phyloP scores from a whole-genome alignment of 2,888 invertebrate genomes.

The Amphimallon solstitiale region DNA sequence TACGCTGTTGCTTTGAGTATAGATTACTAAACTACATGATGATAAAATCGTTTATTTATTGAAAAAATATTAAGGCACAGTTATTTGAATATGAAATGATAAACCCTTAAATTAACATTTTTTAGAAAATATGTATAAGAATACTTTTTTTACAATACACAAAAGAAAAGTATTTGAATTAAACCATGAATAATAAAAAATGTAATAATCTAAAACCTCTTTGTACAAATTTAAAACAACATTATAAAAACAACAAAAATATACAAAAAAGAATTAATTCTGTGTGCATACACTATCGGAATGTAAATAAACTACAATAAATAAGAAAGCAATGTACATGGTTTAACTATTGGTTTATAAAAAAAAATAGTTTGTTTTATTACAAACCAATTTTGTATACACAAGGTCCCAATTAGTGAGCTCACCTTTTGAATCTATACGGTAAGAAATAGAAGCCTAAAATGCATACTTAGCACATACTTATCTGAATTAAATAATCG shows the following conservation, averaged over 20 bases:
- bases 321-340: slow-evolving; percentile 35
- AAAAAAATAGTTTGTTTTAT: neutral
- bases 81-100: slow-evolving; percentile 34
- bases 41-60: slow-evolving; percentile 35
- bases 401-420: neutral
- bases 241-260: slow-evolving; percentile 41
- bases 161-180: slow-evolving; percentile 10
- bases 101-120: slow-evolving; percentile 17
- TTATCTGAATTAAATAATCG: no score
- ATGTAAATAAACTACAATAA: slow-evolving; percentile 37
- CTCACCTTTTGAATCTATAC: no score
- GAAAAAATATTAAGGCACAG: slow-evolving; percentile 39
- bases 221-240: slow-evolving; percentile 40
- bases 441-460: no score
- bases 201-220: slow-evolving; percentile 36
- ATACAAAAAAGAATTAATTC: slow-evolving; percentile 37
- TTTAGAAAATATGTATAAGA: slow-evolving; percentile 13
- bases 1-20: slow-evolving; percentile 27
- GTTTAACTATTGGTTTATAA: slow-evolving; percentile 31
- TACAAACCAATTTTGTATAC: neutral
- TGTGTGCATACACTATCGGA: slow-evolving; percentile 36
- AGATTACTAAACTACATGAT: slow-evolving; percentile 22
- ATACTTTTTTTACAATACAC: slow-evolving; percentile 23
- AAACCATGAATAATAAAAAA: slow-evolving; percentile 24
- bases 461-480: no score